phyloP scores from a whole-genome alignment of 2,888 invertebrate genomes.

The Ennomos erosarius region DNA sequence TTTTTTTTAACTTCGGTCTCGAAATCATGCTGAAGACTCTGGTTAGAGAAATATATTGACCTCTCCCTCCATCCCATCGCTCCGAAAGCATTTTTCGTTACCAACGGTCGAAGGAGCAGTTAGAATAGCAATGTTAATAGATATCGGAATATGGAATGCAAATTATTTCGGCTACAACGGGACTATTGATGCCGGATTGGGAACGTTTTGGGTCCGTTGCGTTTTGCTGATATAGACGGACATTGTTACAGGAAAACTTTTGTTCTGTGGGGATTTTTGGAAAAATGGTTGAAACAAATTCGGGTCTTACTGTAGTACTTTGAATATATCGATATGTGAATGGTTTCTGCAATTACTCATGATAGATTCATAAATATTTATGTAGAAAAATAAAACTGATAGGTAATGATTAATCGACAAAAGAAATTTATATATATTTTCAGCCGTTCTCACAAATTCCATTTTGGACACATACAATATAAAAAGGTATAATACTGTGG shows the following conservation, averaged over 20 bases:
- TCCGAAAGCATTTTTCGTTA: conserved; percentile 38
- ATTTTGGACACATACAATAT: too few species aligned
- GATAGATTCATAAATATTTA: too few species aligned
- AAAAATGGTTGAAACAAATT: conserved; percentile 14
- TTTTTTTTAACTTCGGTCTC: too few species aligned
- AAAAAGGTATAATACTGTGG: too few species aligned
- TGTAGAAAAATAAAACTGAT: too few species aligned
- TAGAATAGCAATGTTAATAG: conserved; percentile 46
- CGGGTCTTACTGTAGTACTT: conserved; percentile 5
- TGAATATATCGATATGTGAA: too few species aligned
- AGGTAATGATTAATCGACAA: too few species aligned
- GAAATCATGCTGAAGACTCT: too few species aligned
- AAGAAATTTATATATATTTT: too few species aligned
- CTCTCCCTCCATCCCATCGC: background rate
- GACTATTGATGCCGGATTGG: conserved; percentile 22
- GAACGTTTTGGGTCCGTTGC: conserved; percentile 25
- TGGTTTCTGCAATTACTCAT: too few species aligned
- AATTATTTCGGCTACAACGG: conserved; percentile 46
- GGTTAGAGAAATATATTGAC: background rate
- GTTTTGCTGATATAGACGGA: conserved; percentile 27
- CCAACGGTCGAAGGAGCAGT: conserved; percentile 48
- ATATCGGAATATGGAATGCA: conserved; percentile 46
- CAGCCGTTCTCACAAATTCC: too few species aligned
- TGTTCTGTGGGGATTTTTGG: conserved; percentile 15
- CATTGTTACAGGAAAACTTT: conserved; percentile 16